These are phyloP conservation scores for Smittia aterrima DNA, from an alignment of 2,888 invertebrate genomes.

Conservation along the genomic window DNA sequence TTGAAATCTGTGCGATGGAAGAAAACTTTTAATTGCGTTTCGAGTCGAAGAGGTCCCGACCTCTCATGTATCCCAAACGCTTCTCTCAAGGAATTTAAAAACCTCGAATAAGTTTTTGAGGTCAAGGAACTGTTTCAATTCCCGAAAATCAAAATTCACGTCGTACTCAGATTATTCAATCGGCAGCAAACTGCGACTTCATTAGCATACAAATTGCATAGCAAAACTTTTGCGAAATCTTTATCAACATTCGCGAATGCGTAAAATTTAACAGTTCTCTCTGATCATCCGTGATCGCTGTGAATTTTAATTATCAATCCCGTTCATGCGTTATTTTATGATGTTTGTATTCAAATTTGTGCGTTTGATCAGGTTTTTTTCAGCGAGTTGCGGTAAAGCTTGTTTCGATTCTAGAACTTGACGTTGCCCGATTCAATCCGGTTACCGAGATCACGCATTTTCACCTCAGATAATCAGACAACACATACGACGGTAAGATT, in stretches of 20 bases:
- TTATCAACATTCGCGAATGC: constrained; percentile 6
- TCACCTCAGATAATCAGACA: neutral
- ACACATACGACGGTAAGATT: neutral
- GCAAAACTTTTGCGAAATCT: neutral
- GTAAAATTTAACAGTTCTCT: neutral
- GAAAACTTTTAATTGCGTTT: neutral
- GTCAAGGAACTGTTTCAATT: neutral
- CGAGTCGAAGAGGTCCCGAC: neutral
- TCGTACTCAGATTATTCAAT: neutral
- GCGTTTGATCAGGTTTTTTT: constrained; percentile 22
- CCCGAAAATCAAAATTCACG: neutral
- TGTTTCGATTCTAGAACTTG: neutral
- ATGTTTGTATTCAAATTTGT: constrained; percentile 27
- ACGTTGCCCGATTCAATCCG: neutral
- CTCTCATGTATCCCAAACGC: neutral
- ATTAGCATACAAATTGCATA: constrained; percentile 39
- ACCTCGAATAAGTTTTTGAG: neutral
- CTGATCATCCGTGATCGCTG: neutral
- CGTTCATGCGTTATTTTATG: constrained; percentile 22
- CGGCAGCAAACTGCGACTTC: neutral
- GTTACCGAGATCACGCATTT: neutral
- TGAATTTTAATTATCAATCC: constrained; percentile 22
- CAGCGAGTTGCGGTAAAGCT: neutral
- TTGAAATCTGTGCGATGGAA: neutral
- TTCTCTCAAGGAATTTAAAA: neutral